A percentile compares a stretch with the other conserved stretches of the same genome.
Conservation (phyloP, 2,113 vertebrate genomes). For the Gadus chalcogrammus region DNA sequence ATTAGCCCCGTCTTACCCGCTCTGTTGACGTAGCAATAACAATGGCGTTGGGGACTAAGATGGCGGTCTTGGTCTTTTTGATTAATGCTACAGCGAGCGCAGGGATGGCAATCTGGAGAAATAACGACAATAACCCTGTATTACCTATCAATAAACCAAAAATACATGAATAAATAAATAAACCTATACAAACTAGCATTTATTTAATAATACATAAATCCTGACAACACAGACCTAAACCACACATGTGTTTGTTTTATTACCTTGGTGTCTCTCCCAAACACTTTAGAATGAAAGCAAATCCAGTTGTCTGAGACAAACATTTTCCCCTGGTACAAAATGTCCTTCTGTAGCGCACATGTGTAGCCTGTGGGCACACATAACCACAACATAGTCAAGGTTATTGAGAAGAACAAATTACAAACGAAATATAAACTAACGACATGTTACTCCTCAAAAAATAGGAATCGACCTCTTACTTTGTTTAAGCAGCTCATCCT, state of each 20-base stretch:
- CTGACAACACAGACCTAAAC: too few species aligned
- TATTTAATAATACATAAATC: too few species aligned
- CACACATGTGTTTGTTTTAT: neutral
- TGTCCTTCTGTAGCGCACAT: conserved; percentile 94
- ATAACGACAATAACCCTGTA: too few species aligned
- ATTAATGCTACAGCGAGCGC: conserved; percentile 82
- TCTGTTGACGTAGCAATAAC: conserved; percentile 80
- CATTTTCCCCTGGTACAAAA: conserved; percentile 92
- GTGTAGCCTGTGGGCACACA: conserved; percentile 82
- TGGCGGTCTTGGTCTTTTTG: conserved; percentile 92
- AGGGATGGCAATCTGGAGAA: conserved; percentile 85
- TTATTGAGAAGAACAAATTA: neutral
- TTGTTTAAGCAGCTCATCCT: conserved; percentile 84
- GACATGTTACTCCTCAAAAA: neutral
- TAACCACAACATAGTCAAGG: neutral
- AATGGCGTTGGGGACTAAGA: conserved; percentile 90
- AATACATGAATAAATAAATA: too few species aligned
- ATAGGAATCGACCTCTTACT: conserved; percentile 75
- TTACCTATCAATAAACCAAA: too few species aligned
- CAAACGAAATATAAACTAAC: neutral
- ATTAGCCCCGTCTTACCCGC: conserved; percentile 68
- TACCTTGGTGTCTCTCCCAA: conserved; percentile 95
- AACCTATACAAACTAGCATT: too few species aligned
- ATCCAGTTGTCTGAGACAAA: conserved; percentile 97
- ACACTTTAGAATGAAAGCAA: conserved; percentile 97